Base-by-base conservation (phyloP, 2,113 vertebrate species). In the Rhinoderma darwinii region DNA sequence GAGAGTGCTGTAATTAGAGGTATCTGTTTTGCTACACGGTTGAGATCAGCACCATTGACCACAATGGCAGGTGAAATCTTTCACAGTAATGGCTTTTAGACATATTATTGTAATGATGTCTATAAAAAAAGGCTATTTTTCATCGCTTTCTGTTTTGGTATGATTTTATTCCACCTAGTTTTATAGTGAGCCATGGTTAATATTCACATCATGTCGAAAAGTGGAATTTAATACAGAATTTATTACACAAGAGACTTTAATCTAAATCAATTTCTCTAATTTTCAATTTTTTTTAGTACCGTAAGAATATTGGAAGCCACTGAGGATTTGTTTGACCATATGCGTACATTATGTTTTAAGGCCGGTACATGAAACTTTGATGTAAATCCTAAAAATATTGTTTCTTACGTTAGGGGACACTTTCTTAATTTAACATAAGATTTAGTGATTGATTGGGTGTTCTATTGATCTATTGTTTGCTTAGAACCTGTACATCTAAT, bases 1-100 rank as follows among this genome's bases (percentile, higher is more conserved):
- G 83, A 84, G 66, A 74, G 72, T 75, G 59, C 51, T 61, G 83
- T 84, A 84, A 84, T 84, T 84, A 84, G 83, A 84, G 83, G 83
- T 84, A 84, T 84, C 72, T 84, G 83, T 84, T 84, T 84, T 76
- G 70, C 37, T 75, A 59, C 83, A 44, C 51, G 22, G 47, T 63
- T 39, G 51, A 56, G 83, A 74, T 84, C 83, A 73, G 83, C 83
- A 61, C 70, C 83, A 84, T 84, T 84, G 83, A 84, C 70, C 83
- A 84, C 51, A 84, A 51, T 84, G 83, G 51, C 83, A 84, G 83
- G 70, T 75, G 72, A 84, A 59, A 84, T 84, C 72, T 75, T 84
- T 84, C 83, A 84, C 54, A 61, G 83, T 75, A 84, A 75, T 75
- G 83, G 47, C 1, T 84, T 84, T 84, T 56, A 54, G 66, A 84